These are phyloP conservation scores for Choloepus didactylus DNA, from an alignment of 2,797 vertebrate species.

Conservation along the genomic window DNA sequence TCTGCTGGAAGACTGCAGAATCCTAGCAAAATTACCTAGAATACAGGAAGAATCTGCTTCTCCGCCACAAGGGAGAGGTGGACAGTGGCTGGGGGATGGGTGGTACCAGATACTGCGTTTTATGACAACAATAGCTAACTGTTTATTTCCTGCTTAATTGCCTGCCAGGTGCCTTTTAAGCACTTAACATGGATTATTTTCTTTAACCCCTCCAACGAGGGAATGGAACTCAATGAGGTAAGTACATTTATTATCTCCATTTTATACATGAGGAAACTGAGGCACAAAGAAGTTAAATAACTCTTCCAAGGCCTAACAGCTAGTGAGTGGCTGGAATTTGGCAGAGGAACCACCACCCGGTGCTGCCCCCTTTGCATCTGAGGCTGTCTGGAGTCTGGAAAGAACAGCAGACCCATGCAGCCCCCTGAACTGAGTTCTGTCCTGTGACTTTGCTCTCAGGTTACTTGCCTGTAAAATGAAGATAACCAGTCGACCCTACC, in stretches of 20 bases:
- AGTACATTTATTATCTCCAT: neutral
- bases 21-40: neutral
- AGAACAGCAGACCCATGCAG: neutral
- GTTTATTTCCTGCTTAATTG: fast-evolving
- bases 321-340: neutral
- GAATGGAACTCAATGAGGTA: neutral
- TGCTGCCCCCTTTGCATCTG: too few species aligned
- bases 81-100: fast-evolving
- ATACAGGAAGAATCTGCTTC: too few species aligned
- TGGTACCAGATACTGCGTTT: fast-evolving
- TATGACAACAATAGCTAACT: fast-evolving
- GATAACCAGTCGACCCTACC: too few species aligned
- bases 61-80: fast-evolving
- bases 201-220: neutral
- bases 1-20: neutral
- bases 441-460: too few species aligned
- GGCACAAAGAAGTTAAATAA: neutral
- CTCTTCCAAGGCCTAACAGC: neutral
- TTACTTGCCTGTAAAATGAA: neutral
- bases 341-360: fast-evolving
- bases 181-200: neutral
- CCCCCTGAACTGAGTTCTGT: fast-evolving
- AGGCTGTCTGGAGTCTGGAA: neutral
- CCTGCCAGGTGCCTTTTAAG: too few species aligned
- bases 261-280: neutral